A percentile compares a stretch with the other conserved stretches of the same genome.
Evolutionary conservation across 2,888 invertebrate species (phyloP).

Genomic region (Amphimallon solstitiale): DNA sequence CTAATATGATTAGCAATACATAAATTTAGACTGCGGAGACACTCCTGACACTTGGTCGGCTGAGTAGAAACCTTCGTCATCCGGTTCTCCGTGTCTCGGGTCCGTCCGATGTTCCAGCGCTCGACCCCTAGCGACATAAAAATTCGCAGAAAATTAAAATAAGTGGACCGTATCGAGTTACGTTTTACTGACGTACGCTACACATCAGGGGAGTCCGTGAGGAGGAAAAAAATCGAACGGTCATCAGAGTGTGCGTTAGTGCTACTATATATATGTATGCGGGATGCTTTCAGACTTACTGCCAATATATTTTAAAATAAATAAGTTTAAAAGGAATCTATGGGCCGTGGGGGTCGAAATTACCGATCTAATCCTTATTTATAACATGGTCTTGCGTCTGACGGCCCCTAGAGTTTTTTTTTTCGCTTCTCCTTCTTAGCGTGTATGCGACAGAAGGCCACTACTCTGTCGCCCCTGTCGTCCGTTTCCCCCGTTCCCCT

Average conservation of each 20-base stretch:
- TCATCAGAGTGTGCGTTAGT: slow-evolving; percentile 21
- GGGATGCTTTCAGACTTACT: slow-evolving; percentile 54
- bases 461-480: slow-evolving; percentile 13
- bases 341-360: slow-evolving; percentile 61
- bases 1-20: slow-evolving; percentile 32
- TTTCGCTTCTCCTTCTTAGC: neutral
- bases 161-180: slow-evolving; percentile 63
- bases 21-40: slow-evolving; percentile 28
- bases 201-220: slow-evolving; percentile 11
- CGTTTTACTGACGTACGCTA: slow-evolving; percentile 38
- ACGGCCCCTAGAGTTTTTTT: slow-evolving; percentile 47
- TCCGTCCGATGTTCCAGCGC: neutral
- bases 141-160: slow-evolving; percentile 63
- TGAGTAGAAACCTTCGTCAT: slow-evolving; percentile 17
- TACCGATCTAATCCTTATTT: slow-evolving; percentile 65
- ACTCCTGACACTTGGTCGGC: slow-evolving; percentile 30
- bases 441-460: slow-evolving; percentile 14
- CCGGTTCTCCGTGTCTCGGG: neutral
- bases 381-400: slow-evolving; percentile 61
- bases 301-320: slow-evolving; percentile 65
- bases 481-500: slow-evolving; percentile 1
- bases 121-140: slow-evolving; percentile 49
- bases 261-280: neutral
- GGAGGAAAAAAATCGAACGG: slow-evolving; percentile 39
- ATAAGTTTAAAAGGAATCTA: slow-evolving; percentile 64